Base-by-base conservation (phyloP, 2,888 invertebrate genomes). In the Plutella xylostella region DNA sequence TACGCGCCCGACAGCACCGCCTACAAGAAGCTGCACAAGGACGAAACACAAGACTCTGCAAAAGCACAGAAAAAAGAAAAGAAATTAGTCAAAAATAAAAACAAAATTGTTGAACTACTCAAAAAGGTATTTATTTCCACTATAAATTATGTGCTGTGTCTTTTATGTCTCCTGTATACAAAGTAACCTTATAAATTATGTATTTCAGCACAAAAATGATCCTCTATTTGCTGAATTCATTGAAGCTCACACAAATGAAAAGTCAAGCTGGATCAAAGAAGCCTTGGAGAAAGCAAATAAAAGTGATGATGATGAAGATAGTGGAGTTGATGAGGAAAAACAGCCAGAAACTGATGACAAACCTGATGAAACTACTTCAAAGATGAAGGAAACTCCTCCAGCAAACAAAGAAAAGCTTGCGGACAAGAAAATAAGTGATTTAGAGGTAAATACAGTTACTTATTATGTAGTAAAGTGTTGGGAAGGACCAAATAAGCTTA, bases 141-240 rank as follows among this genome's bases (percentile, higher is more conserved):
- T 40, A 9, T 7, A 25, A 25, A 25, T 25, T 25, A 9, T 3
- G 7, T 28, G 28, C 7, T 28, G 6, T 6, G 7, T 6, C n/a
- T 6, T 4, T 28, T 25, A 5, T 25, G 25, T 9, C 25, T 25
- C 9, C 5, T 25, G 5, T 25, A 25, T 9, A 25, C 9, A 25
- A 25, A 9, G 22, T 22, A 22, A 22, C 22, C 22, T 22, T n/a
- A n/a, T n/a, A n/a, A n/a, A n/a, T n/a, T n/a, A n/a, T n/a, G n/a
- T 44, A 41, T 68, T 78, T 47, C 63, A 92, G 87, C 91, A 93
- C 60, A 92, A 92, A 79, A 89, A 93, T 75, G 96, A 97, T 79
- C 93, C 95, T 20, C 80, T 93, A 41, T 97, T 98, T 79, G 84
- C 88, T 50, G 96, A 97, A 68, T 98, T 96, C 67, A 84, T 97